Evolutionary conservation across 2,113 vertebrate genomes (phyloP), one percentile per base, ranked within the genome.

Genomic region (Tretioscincus oriximinensis): DNA sequence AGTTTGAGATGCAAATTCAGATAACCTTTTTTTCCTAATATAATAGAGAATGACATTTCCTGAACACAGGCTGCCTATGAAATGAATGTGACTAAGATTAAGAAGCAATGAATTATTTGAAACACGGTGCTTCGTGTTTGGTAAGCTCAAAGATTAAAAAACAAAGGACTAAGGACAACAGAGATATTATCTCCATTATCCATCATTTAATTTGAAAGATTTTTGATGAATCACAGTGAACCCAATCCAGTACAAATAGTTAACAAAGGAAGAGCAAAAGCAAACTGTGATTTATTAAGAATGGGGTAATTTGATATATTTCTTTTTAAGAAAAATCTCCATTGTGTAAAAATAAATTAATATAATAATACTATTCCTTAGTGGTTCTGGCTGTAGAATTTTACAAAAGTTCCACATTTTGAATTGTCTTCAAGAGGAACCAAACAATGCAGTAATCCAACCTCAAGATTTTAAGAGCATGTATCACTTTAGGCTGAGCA

Each of bases 11-110:
- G 63, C 61, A 22, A 35, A 68, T 76, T 73, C 85, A 75, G 63
- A 74, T 84, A 29, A 58, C 69, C 68, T 85, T 85, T 45, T 35
- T 35, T 66, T 87, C 54, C 74, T 2, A 47, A 81, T 72, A 58
- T 76, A 78, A 35, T 45, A 76, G 73, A 72, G 73, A 80, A 69
- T 81, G 75, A 41, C 22, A 2, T 85, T 88, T 85, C 58, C 76
- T 18, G 10, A 68, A 79, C 75, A 75, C 72, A 26, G 74, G 7
- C 72, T 82, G 11, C 11, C 14, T 0, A 0, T 22, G 14, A 72
- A 5, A 66, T 58, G 77, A 29, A 41, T 83, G 9, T 16, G 14
- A 54, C 45, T 81, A 26, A 85, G 77, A 26, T 76, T 73, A 41
- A 20, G 60, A 31, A 6, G 5, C 16, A 26, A 8, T 67, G 66